Percentiles rank a stretch among this genome's conserved stretches.
Conservation (phyloP, 1,140 invertebrate genomes). For the Trichonephila clavipes region DNA sequence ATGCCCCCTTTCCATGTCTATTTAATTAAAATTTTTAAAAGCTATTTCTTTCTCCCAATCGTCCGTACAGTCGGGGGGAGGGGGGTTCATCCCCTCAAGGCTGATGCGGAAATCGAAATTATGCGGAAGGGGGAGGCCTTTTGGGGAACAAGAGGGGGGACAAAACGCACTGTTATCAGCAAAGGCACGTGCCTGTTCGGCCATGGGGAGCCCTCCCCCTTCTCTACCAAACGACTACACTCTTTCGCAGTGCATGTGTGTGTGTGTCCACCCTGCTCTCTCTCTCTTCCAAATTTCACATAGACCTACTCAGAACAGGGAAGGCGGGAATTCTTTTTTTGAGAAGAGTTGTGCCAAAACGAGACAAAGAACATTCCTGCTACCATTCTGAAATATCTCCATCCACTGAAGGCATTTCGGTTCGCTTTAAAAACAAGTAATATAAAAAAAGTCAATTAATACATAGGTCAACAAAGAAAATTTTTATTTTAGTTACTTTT, state of each 20-base stretch:
- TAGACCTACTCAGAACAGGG: background rate
- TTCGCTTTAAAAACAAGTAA: too few species aligned
- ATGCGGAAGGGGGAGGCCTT: conserved; percentile 22
- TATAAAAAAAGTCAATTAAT: too few species aligned
- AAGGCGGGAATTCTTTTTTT: background rate
- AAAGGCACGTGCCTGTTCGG: conserved; percentile 3
- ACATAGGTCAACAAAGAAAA: too few species aligned
- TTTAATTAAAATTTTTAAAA: background rate
- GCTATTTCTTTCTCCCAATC: background rate
- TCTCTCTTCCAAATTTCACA: background rate
- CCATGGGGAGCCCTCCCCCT: background rate
- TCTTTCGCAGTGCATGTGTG: background rate
- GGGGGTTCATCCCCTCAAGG: background rate
- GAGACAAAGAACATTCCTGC: background rate
- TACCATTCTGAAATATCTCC: background rate
- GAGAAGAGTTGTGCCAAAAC: background rate
- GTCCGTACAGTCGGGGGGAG: background rate
- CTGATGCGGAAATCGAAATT: conserved; percentile 18
- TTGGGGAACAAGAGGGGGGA: background rate
- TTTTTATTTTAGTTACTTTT: too few species aligned
- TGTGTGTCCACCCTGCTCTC: background rate
- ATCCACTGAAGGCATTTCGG: too few species aligned
- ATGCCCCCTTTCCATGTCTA: background rate
- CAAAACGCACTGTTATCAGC: conserved; percentile 3
- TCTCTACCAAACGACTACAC: background rate